Evolutionary conservation across 2,797 vertebrate genomes (phyloP), one percentile per base, ranked within the genome.

Genomic region (Apogon hyalosoma): DNA sequence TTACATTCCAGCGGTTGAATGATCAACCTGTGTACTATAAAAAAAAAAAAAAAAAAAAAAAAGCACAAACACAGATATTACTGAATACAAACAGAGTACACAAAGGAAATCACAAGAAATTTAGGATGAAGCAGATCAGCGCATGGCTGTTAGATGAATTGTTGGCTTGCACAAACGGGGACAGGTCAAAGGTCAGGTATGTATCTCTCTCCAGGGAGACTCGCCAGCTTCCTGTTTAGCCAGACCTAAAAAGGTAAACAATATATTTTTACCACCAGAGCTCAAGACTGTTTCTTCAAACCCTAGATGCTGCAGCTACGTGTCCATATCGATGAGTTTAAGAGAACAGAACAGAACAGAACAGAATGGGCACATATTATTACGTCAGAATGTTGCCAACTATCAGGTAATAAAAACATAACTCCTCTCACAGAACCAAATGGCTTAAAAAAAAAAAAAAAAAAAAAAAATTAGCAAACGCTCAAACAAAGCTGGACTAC

Each of bases 211-310:
- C 19, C 21, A 11, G 19, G 74, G 50, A 78, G 9, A 54, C 15
- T 73, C 67, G 62, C 72, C 71, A 66, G 58, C 53, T 56, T 73
- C 55, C 41, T 80, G 61, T 76, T 74, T 79, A 69, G 72, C 69
- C 72, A 67, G 59, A 69, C 48, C 6, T 59, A 33, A 61, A 69
- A 73, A 77, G 15, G 43, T 53, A 82, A 83, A 82, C 57, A 38
- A 54, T 66, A 67, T 73, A 64, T 73, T 85, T 69, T 69, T 10
- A 36, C 74, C 77, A 80, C 76, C 73, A 80, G 85, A 80, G 84
- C 86, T 90, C 79, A 89, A 69, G 88, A 94, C 94, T 94, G 92
- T 94, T 94, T 87, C 78, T 76, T 80, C 77, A 89, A 88, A 90
- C 90, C 89, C 89, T 87, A 64, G 64, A 92, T 92, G 90, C 92